Evolutionary conservation across 1,140 invertebrate species (phyloP).

Genomic region (Drosophila equinoxialis): DNA sequence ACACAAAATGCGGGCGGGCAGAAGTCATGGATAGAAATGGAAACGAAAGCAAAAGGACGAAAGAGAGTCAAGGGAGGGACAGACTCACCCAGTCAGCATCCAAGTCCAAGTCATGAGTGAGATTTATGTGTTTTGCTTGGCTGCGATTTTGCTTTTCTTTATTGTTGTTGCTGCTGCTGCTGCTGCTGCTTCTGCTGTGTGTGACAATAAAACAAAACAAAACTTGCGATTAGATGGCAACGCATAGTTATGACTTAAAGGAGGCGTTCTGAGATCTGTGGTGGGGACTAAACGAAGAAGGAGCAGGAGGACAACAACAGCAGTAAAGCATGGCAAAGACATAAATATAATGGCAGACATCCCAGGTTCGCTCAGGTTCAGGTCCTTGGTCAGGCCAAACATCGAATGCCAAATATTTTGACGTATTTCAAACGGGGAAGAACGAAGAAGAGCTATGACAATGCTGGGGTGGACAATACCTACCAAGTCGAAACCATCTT

Average conservation of each 20-base stretch:
- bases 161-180: slow-evolving; percentile 9
- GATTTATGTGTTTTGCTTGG: slow-evolving; percentile 80
- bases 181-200: slow-evolving; percentile 12
- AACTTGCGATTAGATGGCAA: slow-evolving; percentile 76
- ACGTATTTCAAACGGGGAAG: slow-evolving; percentile 65
- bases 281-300: neutral
- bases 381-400: slow-evolving; percentile 51
- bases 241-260: slow-evolving; percentile 62
- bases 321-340: slow-evolving; percentile 33
- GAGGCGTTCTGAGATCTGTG: neutral
- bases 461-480: neutral
- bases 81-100: slow-evolving; percentile 21
- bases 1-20: slow-evolving; percentile 37
- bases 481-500: neutral
- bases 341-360: slow-evolving; percentile 62
- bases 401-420: slow-evolving; percentile 82
- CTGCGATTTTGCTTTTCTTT: slow-evolving; percentile 54
- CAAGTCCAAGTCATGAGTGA: slow-evolving; percentile 74
- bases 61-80: neutral
- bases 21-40: slow-evolving; percentile 2
- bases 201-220: slow-evolving; percentile 77
- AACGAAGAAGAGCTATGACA: slow-evolving; percentile 22
- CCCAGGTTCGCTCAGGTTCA: slow-evolving; percentile 28
- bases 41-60: neutral
- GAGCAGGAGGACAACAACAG: slow-evolving; percentile 15